These are phyloP conservation scores for Tenthredo distinguenda DNA, from an alignment of 2,888 invertebrate species.

Conservation along the genomic window DNA sequence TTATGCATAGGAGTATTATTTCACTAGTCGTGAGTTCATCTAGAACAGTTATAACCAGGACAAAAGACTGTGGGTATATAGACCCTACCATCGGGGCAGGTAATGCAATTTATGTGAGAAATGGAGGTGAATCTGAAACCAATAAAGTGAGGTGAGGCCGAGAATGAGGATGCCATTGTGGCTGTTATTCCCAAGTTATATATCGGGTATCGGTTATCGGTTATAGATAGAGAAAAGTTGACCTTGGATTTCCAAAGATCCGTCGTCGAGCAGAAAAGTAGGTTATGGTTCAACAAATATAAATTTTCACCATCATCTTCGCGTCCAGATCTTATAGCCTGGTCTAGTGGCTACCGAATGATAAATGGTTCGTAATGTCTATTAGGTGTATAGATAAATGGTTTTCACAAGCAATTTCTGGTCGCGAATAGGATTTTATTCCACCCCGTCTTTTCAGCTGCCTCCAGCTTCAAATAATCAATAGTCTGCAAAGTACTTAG, in stretches of 20 bases:
- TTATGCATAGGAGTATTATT: neutral
- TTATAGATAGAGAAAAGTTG: neutral
- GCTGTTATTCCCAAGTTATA: conserved; percentile 39
- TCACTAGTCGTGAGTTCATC: neutral
- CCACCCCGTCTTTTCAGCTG: too few relatives aligned
- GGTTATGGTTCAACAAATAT: neutral
- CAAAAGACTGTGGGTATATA: neutral
- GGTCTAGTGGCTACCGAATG: neutral
- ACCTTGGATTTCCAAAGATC: neutral
- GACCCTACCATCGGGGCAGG: neutral
- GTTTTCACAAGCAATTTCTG: neutral
- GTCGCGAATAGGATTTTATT: conserved; percentile 2
- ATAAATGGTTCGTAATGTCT: neutral
- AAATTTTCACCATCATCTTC: neutral
- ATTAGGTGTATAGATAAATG: neutral
- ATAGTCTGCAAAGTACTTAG: neutral
- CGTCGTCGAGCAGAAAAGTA: neutral
- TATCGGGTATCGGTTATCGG: conserved; percentile 48
- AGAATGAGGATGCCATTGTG: conserved; percentile 36
- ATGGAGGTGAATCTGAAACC: conserved; percentile 64
- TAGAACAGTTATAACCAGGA: neutral
- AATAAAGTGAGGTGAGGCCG: conserved; percentile 59
- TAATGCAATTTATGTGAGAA: conserved; percentile 60
- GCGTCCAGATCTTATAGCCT: neutral
- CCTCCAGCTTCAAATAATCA: neutral